Evolutionary conservation across 2,888 invertebrate genomes (phyloP).

Genomic region (Caenorhabditis sp.): DNA sequence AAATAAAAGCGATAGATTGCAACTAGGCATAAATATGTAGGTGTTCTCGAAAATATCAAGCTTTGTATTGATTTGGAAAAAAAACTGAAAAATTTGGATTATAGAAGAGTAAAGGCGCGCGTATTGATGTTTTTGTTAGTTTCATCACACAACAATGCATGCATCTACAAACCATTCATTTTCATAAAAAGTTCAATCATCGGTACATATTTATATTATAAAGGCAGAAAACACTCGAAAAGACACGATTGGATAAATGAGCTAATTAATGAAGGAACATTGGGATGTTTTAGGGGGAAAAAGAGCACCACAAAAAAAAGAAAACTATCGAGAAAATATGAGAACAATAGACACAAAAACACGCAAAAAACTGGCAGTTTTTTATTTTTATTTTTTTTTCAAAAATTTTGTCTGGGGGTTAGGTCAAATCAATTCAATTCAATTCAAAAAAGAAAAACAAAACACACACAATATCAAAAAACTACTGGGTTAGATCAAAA

Average conservation of each 20-base stretch:
- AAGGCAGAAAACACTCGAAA: slow-evolving; percentile 16
- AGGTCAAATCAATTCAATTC: slow-evolving; percentile 1
- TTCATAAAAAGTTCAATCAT: slow-evolving; percentile 29
- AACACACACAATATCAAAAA: slow-evolving; percentile 1
- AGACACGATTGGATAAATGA: slow-evolving; percentile 2
- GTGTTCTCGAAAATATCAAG: neutral
- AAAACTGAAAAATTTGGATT: neutral
- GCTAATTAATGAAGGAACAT: neutral
- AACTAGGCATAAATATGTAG: neutral
- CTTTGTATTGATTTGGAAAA: neutral
- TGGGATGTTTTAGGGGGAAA: neutral
- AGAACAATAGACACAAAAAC: slow-evolving; percentile 10
- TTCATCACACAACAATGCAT: neutral
- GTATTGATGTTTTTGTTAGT: neutral
- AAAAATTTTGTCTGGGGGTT: neutral
- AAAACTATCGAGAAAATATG: slow-evolving; percentile 10
- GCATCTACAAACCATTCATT: neutral
- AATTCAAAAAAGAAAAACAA: neutral
- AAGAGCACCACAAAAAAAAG: slow-evolving; percentile 34
- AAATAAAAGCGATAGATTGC: slow-evolving; percentile 3
- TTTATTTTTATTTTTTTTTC: neutral
- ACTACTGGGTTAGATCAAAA: slow-evolving; percentile 11
- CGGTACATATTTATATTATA: slow-evolving; percentile 41
- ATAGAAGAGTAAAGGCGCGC: neutral
- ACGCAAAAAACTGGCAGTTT: slow-evolving; percentile 12